phyloP scores from a whole-genome alignment of 2,888 invertebrate genomes.

The Tuta absoluta region DNA sequence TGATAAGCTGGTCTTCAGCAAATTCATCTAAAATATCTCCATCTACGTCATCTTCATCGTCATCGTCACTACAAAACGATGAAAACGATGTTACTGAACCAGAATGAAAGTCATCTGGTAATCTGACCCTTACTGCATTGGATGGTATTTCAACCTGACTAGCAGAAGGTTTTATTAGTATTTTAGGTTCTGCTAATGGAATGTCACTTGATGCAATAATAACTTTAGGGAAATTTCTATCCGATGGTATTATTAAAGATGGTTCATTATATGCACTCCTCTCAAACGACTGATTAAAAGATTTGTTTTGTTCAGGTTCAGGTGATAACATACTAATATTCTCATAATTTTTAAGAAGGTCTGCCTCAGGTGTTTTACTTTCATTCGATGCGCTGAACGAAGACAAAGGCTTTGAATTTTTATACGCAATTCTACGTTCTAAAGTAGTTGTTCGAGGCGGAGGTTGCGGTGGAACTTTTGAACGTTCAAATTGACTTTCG shows the following conservation, averaged over 20 bases:
- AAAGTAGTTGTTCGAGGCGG: slow-evolving; percentile 88
- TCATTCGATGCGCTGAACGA: slow-evolving; percentile 60
- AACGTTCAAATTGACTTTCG: slow-evolving; percentile 60
- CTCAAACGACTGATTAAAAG: slow-evolving; percentile 54
- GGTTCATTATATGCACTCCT: slow-evolving; percentile 41
- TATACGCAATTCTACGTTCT: slow-evolving; percentile 78
- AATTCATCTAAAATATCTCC: slow-evolving; percentile 60
- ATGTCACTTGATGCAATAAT: slow-evolving; percentile 77
- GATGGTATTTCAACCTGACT: slow-evolving; percentile 59
- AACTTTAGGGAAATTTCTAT: slow-evolving; percentile 70
- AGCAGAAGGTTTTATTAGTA: slow-evolving; percentile 82
- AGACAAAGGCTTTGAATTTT: slow-evolving; percentile 66
- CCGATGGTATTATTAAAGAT: slow-evolving; percentile 38
- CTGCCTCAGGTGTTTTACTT: slow-evolving; percentile 51
- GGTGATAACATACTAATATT: slow-evolving; percentile 64
- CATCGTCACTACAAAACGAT: slow-evolving; percentile 58
- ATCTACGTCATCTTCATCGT: slow-evolving; percentile 54
- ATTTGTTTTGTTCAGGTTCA: slow-evolving; percentile 35
- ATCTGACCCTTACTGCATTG: slow-evolving; percentile 75
- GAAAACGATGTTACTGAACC: slow-evolving; percentile 66
- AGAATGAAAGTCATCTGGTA: slow-evolving; percentile 73
- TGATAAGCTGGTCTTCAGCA: slow-evolving; percentile 68
- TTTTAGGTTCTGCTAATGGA: slow-evolving; percentile 77
- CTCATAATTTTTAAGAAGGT: slow-evolving; percentile 58
- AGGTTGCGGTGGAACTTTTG: slow-evolving; percentile 84